Conservation (phyloP, 2,888 invertebrate species). For the Cotesia congregata region DNA sequence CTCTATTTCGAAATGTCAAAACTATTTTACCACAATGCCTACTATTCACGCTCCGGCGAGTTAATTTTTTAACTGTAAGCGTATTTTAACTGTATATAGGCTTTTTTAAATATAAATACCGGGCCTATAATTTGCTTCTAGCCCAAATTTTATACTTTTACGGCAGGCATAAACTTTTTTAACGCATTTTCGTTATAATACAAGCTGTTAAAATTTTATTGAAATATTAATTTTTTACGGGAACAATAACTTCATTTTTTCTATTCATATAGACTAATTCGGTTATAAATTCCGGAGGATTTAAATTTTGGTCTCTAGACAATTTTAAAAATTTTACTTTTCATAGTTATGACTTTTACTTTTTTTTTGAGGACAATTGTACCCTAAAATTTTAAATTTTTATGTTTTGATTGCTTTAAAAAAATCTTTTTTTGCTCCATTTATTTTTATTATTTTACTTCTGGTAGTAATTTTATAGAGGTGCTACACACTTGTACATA, state of each 20-base stretch:
- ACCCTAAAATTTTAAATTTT: too few relatives aligned
- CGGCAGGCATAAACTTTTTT: background rate
- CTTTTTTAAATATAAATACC: background rate
- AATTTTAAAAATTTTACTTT: too few relatives aligned
- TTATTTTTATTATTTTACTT: too few relatives aligned
- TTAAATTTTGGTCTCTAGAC: background rate
- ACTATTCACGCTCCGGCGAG: conserved; percentile 37
- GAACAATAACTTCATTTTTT: background rate
- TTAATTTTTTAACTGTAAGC: conserved; percentile 26
- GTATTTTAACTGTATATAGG: background rate
- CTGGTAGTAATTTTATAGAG: too few relatives aligned
- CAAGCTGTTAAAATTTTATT: background rate
- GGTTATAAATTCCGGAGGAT: background rate
- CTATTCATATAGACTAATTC: background rate
- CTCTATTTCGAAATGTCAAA: conserved; percentile 39
- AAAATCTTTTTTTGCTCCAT: too few relatives aligned
- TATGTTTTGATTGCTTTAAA: too few relatives aligned
- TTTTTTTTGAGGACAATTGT: too few relatives aligned
- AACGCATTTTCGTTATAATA: background rate
- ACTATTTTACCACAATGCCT: conserved; percentile 42
- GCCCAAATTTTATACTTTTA: background rate
- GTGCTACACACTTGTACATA: too few relatives aligned
- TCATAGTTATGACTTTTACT: too few relatives aligned
- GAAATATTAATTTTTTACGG: background rate
- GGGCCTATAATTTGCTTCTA: background rate